These are phyloP conservation scores for Passerina amoena DNA, from an alignment of 2,113 vertebrate species.

Conservation along the genomic window DNA sequence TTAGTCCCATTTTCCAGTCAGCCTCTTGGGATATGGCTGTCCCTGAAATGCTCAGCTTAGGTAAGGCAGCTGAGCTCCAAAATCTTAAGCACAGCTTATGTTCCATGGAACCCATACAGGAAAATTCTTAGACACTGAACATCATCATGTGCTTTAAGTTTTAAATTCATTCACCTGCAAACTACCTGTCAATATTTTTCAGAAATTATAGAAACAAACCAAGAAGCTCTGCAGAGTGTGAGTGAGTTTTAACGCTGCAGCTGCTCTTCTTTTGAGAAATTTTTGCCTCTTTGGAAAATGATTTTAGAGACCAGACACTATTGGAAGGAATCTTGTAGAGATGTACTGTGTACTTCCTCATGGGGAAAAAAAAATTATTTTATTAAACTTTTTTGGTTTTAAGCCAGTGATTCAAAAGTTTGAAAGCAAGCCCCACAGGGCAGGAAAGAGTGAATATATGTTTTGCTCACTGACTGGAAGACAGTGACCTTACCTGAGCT, in stretches of 20 bases:
- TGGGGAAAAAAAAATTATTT: neutral
- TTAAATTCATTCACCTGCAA: neutral
- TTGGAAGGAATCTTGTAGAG: no score
- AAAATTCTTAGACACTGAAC: neutral
- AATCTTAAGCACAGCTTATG: neutral
- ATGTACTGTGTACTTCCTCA: rapidly evolving
- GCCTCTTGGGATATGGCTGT: neutral
- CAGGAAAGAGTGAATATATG: neutral
- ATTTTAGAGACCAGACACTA: neutral
- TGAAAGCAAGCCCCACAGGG: neutral
- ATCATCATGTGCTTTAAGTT: neutral
- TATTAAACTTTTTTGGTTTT: neutral
- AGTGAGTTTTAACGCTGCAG: neutral
- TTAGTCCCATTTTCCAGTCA: neutral
- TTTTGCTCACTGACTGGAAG: neutral
- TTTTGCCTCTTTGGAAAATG: neutral
- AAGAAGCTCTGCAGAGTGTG: neutral
- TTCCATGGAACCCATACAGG: neutral
- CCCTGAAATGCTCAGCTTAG: neutral
- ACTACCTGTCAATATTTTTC: neutral
- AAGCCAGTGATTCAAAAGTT: neutral
- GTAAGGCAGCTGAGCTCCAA: neutral
- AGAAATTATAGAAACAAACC: neutral
- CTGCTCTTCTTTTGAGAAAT: neutral
- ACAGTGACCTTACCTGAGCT: neutral